phyloP scores from a whole-genome alignment of 2,113 vertebrate genomes.

The Acrocephalus arundinaceus region DNA sequence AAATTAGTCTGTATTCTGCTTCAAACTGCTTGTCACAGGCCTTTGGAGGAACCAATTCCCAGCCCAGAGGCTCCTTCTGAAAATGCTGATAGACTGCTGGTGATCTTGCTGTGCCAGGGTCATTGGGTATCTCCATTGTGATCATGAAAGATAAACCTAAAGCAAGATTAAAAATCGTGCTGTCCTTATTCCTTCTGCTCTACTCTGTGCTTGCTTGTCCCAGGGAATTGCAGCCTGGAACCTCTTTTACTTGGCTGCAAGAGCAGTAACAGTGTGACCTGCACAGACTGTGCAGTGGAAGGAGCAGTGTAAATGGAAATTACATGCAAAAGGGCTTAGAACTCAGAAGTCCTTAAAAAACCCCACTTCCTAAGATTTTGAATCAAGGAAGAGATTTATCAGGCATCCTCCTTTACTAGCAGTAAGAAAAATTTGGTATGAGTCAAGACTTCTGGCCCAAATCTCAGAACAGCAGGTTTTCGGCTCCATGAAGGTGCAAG shows the following conservation, averaged over 20 bases:
- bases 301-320: neutral
- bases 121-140: neutral
- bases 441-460: neutral
- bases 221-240: neutral
- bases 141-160: neutral
- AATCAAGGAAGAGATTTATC: neutral
- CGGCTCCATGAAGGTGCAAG: neutral
- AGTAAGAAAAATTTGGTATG: neutral
- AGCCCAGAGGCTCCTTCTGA: neutral
- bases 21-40: neutral
- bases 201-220: neutral
- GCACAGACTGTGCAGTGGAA: neutral
- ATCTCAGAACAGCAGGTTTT: neutral
- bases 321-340: neutral
- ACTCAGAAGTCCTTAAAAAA: neutral
- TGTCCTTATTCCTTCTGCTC: neutral
- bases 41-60: neutral
- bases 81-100: neutral
- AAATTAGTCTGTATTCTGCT: neutral
- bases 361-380: neutral
- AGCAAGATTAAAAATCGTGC: neutral
- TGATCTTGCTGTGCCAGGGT: neutral
- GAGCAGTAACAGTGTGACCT: neutral
- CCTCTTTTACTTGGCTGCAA: neutral
- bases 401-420: neutral